Evolutionary conservation across 2,888 invertebrate genomes (phyloP), one percentile per base, ranked within the genome.

Genomic region (Cremastinae sp.): DNA sequence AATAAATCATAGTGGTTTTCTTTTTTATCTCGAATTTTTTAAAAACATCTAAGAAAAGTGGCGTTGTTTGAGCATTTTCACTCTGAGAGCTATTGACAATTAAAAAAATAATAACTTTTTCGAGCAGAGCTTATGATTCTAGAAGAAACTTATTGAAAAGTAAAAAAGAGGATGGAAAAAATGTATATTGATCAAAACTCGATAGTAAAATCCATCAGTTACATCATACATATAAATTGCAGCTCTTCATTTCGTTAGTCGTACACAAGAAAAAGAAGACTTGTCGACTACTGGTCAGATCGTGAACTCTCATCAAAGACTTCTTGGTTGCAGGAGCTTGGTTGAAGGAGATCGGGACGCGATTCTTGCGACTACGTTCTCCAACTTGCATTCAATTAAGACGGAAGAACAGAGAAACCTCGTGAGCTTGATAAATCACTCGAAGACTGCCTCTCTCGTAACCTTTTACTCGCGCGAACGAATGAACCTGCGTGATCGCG

Each of bases 301-400:
- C 77, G 79, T 72, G 20, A 35, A 79, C 69, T 77, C 79, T 76
- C 76, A 76, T 76, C 76, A 69, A 58, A 58, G 59, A 28, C 28
- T 53, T 37, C 49, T 51, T 73, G 68, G 55, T 43, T 37, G 55
- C 58, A 47, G 53, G 69, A 28, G 41, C 20, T 12, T 12, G 49
- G 16, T 2, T 16, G 9, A 49, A 59, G 68, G 73, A 76, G 76
- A 76, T 76, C 69, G 69, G 69, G 69, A 69, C 59, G 73, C 73
- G 76, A 76, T 76, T 73, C 73, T 74, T 53, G 70, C 70, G 61
- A 76, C 72, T 68, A 10, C 47, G 47, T 47, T 68, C 83, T 77
- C 79, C 80, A 79, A 81, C 79, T 84, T 83, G 84, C 85, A 84
- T 85, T 86, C 83, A 86, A 86, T 86, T 85, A 86, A 84, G 83